Conservation (phyloP, 2,888 invertebrate species). For the Plebejus melissa region DNA sequence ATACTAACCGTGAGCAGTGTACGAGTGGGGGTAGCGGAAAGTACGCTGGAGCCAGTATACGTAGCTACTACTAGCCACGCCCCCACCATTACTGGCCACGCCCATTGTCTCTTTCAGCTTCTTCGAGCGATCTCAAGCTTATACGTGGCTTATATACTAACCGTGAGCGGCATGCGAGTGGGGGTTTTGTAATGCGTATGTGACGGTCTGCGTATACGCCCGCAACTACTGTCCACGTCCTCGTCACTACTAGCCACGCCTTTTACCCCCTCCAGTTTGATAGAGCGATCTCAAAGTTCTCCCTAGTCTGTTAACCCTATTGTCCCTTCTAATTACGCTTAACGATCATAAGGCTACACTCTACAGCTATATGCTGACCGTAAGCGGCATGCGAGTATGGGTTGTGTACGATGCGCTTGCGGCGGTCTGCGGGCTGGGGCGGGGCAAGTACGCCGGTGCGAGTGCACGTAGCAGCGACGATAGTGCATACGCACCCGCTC, state of each 20-base stretch:
- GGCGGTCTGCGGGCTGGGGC: constrained; percentile 82
- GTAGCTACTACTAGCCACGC: too few species aligned
- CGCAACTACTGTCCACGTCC: too few species aligned
- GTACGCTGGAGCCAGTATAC: too few species aligned
- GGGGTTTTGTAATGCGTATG: constrained; percentile 78
- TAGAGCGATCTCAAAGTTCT: too few species aligned
- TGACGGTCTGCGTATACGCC: constrained; percentile 80
- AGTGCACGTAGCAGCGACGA: constrained; percentile 81
- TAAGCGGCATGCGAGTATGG: constrained; percentile 40
- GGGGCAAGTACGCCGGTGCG: constrained; percentile 90
- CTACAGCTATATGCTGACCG: constrained; percentile 38
- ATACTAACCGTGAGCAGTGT: constrained; percentile 41
- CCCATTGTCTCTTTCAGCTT: too few species aligned
- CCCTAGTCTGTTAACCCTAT: too few species aligned
- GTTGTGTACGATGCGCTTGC: constrained; percentile 81
- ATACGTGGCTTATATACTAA: constrained; percentile 32
- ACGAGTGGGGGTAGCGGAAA: constrained; percentile 33
- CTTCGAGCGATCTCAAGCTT: too few species aligned
- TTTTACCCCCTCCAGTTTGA: too few species aligned
- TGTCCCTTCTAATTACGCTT: too few species aligned
- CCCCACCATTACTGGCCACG: too few species aligned
- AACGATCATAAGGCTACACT: constrained; percentile 40
- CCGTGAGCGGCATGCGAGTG: constrained; percentile 42
- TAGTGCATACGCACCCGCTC: too few species aligned
- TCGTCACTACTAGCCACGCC: too few species aligned